Evolutionary conservation across 2,797 vertebrate genomes (phyloP).

Genomic region (Thamnophis elegans): DNA sequence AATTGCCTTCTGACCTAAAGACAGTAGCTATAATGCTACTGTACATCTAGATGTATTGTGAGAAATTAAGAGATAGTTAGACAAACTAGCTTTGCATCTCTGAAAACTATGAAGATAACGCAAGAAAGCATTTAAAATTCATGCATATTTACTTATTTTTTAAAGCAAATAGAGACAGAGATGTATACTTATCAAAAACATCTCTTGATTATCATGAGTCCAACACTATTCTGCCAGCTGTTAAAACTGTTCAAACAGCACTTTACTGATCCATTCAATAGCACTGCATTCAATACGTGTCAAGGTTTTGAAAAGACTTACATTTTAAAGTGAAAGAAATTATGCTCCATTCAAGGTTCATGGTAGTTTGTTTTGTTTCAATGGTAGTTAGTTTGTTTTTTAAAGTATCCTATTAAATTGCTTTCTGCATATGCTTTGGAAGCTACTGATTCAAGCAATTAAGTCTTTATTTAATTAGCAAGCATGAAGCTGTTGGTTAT

Average conservation of each 20-base stretch:
- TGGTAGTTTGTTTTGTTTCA: not conserved
- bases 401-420: not conserved
- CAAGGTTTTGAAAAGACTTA: not conserved
- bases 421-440: not conserved
- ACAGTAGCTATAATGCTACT: not conserved
- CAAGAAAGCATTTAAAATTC: not conserved
- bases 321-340: slow-evolving; percentile 3
- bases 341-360: slow-evolving; percentile 21
- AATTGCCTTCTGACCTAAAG: not conserved
- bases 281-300: not conserved
- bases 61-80: not conserved
- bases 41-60: not conserved
- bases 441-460: slow-evolving; percentile 11
- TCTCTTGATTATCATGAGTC: not conserved
- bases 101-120: not conserved
- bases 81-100: not conserved
- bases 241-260: not conserved
- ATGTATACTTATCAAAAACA: too few relatives aligned
- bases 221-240: not conserved
- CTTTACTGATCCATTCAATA: not conserved
- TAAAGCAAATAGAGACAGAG: not conserved
- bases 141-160: not conserved
- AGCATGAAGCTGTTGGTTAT: not conserved
- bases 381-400: not conserved
- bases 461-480: slow-evolving; percentile 24